A percentile compares a stretch with the other conserved stretches of the same genome.
These are phyloP conservation scores for Balaeniceps rex DNA, from an alignment of 2,113 vertebrate genomes.

Conservation along the genomic window DNA sequence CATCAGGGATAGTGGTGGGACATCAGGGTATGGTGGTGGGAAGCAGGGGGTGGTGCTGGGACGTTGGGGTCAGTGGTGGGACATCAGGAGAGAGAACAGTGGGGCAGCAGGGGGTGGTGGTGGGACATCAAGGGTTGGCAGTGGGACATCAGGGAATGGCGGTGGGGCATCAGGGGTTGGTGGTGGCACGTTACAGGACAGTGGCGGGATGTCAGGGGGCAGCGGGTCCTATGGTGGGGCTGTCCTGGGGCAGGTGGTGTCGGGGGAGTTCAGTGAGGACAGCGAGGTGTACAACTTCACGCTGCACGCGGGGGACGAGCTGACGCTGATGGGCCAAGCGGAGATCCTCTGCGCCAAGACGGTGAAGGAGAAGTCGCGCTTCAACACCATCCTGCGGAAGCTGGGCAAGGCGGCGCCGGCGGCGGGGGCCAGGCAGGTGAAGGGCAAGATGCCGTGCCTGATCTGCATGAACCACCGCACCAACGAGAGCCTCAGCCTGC, in stretches of 20 bases:
- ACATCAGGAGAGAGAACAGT: too few species aligned
- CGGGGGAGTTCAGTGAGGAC: conserved; percentile 98
- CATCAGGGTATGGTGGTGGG: too few species aligned
- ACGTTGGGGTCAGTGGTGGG: too few species aligned
- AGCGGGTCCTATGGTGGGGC: neutral
- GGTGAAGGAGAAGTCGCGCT: conserved; percentile 90
- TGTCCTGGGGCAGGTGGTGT: conserved; percentile 83
- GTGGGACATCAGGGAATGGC: rapidly evolving
- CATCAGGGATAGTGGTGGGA: too few species aligned
- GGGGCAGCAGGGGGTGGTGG: rapidly evolving
- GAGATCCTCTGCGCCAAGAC: conserved; percentile 94
- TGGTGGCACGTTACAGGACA: neutral
- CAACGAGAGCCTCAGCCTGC: conserved; percentile 96
- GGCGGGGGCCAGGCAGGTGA: conserved; percentile 37
- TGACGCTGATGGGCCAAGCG: conserved; percentile 97
- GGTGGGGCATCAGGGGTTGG: rapidly evolving
- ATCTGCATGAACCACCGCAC: conserved; percentile 99
- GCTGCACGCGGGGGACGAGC: conserved; percentile 93
- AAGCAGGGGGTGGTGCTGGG: neutral
- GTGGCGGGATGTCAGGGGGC: neutral
- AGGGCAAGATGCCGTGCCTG: conserved; percentile 94
- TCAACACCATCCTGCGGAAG: conserved; percentile 86
- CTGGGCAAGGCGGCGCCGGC: conserved; percentile 82
- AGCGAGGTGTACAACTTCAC: conserved; percentile 99
- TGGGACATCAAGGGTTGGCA: rapidly evolving